Conservation (phyloP, 2,113 vertebrate species). For the Hippocampus comes region DNA sequence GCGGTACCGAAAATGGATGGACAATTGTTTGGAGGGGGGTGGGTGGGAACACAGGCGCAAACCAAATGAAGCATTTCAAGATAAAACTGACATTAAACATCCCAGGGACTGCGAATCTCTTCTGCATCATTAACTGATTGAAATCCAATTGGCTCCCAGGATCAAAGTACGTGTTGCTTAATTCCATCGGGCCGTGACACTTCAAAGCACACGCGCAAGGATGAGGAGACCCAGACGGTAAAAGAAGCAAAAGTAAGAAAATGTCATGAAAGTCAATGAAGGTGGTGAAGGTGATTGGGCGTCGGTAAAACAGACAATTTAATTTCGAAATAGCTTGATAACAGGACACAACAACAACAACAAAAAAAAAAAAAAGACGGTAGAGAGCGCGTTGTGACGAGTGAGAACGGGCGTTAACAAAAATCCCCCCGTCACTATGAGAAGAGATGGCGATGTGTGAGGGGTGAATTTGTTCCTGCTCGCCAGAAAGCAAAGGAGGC, state of each 20-base stretch:
- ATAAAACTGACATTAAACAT: conserved; percentile 3
- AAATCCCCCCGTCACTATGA: conserved; percentile 17
- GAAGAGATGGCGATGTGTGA: conserved; percentile 46
- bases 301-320: no score
- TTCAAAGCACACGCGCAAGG: conserved; percentile 14
- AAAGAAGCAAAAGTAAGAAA: no score
- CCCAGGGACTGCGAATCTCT: neutral
- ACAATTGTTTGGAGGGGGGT: neutral
- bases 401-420: conserved; percentile 28
- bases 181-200: conserved; percentile 28
- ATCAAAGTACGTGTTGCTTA: conserved; percentile 31
- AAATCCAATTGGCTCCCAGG: conserved; percentile 30
- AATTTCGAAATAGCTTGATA: no score
- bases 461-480: conserved; percentile 44
- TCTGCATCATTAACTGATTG: conserved; percentile 12
- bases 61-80: conserved; percentile 4
- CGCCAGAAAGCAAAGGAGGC: conserved; percentile 7
- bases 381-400: neutral
- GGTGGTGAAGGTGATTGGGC: no score
- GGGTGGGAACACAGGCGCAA: neutral
- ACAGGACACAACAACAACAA: neutral
- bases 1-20: neutral
- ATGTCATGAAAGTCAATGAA: neutral
- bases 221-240: neutral
- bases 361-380: neutral